A percentile compares a stretch with the other conserved stretches of the same genome.
phyloP scores from a whole-genome alignment of 2,113 vertebrate genomes.

The Turnix velox region DNA sequence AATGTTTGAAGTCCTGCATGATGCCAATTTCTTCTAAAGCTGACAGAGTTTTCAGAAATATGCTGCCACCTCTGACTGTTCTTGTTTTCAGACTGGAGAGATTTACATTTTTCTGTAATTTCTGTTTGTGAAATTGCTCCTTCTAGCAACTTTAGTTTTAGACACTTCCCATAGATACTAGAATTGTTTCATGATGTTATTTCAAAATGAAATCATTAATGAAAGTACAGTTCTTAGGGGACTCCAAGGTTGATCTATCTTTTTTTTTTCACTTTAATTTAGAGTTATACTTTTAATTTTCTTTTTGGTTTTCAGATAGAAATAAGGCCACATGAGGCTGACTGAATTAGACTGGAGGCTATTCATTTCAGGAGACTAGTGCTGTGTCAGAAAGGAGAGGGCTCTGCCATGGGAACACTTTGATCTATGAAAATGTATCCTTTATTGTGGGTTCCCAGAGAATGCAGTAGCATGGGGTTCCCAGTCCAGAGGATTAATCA shows the following conservation, averaged over 20 bases:
- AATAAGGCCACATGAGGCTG: neutral
- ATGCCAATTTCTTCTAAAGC: neutral
- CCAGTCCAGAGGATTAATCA: neutral
- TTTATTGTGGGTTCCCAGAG: neutral
- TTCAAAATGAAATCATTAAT: neutral
- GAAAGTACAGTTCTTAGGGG: neutral
- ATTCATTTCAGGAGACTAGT: neutral
- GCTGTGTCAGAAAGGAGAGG: neutral
- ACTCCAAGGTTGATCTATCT: neutral
- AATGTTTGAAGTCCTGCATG: neutral
- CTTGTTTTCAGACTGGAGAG: neutral
- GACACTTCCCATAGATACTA: neutral
- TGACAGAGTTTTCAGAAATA: neutral
- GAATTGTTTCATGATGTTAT: neutral
- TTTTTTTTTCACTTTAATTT: neutral
- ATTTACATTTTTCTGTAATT: neutral
- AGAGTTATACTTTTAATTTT: neutral
- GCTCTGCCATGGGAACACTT: neutral
- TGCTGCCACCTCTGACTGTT: neutral
- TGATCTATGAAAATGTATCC: fast-evolving
- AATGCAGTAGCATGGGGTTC: neutral
- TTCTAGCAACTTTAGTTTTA: neutral
- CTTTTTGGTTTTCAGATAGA: neutral
- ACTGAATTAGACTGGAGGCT: neutral
- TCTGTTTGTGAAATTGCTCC: neutral